Evolutionary conservation across 2,113 vertebrate genomes (phyloP).

Genomic region (Paradoxurus hermaphroditus): DNA sequence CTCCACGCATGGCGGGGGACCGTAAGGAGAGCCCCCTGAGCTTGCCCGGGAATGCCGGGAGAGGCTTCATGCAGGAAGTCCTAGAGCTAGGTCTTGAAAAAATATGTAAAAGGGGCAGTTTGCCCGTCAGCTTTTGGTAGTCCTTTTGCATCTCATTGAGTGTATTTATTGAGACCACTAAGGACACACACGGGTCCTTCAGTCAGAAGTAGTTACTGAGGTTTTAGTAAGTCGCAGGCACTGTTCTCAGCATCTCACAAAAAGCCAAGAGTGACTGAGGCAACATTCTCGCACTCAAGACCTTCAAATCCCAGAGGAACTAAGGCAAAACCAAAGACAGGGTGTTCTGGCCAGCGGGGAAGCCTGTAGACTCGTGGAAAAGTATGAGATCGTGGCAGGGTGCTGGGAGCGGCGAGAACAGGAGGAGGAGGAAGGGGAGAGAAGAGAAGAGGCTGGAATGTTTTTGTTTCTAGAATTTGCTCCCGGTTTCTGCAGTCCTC

Average conservation of each 20-base stretch:
- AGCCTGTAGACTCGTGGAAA: background rate
- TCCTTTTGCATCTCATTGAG: background rate
- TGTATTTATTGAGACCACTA: background rate
- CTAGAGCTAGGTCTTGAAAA: background rate
- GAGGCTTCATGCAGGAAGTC: too few species aligned
- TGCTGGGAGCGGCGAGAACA: background rate
- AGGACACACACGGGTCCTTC: background rate
- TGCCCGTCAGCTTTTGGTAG: background rate
- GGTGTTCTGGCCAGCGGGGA: background rate
- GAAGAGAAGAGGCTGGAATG: background rate
- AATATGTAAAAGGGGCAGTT: too few species aligned
- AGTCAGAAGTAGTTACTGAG: background rate
- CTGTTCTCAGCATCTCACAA: background rate
- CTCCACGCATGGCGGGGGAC: rapidly evolving
- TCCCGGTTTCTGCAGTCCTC: background rate
- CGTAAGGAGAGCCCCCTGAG: rapidly evolving
- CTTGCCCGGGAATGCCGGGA: rapidly evolving
- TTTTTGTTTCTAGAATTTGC: background rate
- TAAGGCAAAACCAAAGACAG: background rate
- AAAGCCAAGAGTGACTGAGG: background rate
- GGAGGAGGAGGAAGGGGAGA: background rate
- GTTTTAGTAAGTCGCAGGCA: background rate
- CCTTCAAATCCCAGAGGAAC: background rate
- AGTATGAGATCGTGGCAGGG: background rate
- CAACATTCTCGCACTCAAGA: background rate